A percentile compares a stretch with the other conserved stretches of the same genome.
Conservation (phyloP, 2,113 vertebrate genomes). For the Dicerorhinus sumatrensis region DNA sequence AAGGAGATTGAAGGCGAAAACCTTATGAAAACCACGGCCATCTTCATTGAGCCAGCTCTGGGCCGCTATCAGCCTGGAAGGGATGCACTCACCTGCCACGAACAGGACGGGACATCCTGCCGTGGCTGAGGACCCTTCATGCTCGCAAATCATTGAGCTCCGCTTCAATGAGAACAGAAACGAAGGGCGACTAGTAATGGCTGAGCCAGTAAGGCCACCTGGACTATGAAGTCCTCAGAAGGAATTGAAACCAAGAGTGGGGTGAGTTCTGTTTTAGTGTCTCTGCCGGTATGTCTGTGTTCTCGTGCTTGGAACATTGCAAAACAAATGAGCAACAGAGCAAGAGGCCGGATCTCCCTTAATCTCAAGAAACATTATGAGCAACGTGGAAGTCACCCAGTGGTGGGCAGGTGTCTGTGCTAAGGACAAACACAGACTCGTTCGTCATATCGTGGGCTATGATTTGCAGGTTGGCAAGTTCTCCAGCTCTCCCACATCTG, state of each 20-base stretch:
- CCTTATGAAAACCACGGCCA: rapidly evolving
- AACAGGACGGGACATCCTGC: rapidly evolving
- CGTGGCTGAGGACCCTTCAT: rapidly evolving
- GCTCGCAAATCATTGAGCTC: rapidly evolving
- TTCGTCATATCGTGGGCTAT: not conserved
- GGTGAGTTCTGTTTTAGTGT: rapidly evolving
- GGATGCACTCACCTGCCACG: too few relatives aligned
- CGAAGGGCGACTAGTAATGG: rapidly evolving
- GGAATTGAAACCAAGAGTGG: rapidly evolving
- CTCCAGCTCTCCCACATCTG: slow-evolving; percentile 54
- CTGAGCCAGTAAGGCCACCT: not conserved
- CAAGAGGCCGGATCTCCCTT: rapidly evolving
- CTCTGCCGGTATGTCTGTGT: rapidly evolving
- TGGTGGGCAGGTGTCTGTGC: not conserved
- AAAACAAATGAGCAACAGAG: not conserved
- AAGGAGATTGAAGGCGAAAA: not conserved
- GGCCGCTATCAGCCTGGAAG: rapidly evolving
- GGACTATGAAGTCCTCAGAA: not conserved
- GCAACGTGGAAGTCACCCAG: rapidly evolving
- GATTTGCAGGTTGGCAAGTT: not conserved
- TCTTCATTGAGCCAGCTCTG: rapidly evolving
- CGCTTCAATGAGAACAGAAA: not conserved
- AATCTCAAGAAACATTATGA: rapidly evolving
- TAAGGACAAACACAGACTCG: not conserved
- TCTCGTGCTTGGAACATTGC: rapidly evolving